Evolutionary conservation across 2,888 invertebrate species (phyloP), one percentile per base, ranked within the genome.

Genomic region (Thera obeliscata): DNA sequence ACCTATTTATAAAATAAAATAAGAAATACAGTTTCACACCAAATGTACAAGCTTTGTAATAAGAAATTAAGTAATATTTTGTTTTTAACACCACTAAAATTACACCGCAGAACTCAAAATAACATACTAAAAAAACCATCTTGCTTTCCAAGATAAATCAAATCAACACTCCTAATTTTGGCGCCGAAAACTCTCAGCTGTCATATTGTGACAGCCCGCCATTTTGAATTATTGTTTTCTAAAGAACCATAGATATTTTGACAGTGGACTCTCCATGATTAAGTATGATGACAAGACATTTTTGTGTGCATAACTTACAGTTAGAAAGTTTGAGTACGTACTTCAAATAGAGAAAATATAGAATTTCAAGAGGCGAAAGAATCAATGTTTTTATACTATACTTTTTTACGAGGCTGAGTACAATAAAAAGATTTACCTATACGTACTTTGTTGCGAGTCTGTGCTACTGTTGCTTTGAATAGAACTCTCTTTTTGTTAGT

Each of bases 211-310:
- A 66, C 67, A 65, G 64, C 49, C 70, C 70, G 74, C 73, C 71
- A 74, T 74, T 54, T 73, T 73, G 70, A 66, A 57, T 70, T 58
- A 69, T 60, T 73, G 73, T 74, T 74, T 70, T 71, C 65, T 57
- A 68, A 63, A 64, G 69, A 64, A 48, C 67, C 69, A 49, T 54
- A 38, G 58, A 63, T 73, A 75, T 74, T 75, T 72, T 74, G 72
- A 74, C 72, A 75, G 69, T 66, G 60, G 58, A 65, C 66, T 71
- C 61, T 56, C 58, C 35, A 60, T 71, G 69, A 74, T 75, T 75
- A 75, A 58, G 64, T 54, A 50, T 41, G 59, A 74, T 75, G 75
- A 75, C 74, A 67, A 67, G 61, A 64, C 70, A 62, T 22, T 66
- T 74, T 61, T 67, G 65, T 66, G 49, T 22, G 33, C 64, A 49